Conservation (phyloP, 2,797 vertebrate genomes). For the Enteromius viviparus region DNA sequence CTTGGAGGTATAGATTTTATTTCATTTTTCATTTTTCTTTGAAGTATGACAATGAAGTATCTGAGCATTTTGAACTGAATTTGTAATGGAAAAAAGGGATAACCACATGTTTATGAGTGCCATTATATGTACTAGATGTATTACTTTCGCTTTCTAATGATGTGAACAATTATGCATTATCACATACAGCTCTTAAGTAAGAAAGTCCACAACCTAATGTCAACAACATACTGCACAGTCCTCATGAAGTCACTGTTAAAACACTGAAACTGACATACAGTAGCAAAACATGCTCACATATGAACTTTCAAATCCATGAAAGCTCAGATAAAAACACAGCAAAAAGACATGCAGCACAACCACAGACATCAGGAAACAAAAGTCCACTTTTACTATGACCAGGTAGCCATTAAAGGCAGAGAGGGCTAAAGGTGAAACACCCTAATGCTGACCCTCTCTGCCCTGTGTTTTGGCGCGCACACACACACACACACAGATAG, state of each 20-base stretch:
- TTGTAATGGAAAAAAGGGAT: background rate
- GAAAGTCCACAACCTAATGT: background rate
- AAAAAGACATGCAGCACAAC: slow-evolving; percentile 14
- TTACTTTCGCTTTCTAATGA: background rate
- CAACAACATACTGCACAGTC: background rate
- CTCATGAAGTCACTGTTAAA: slow-evolving; percentile 20
- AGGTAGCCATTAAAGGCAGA: background rate
- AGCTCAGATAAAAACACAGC: slow-evolving; percentile 19
- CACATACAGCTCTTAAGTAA: background rate
- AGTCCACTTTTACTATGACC: slow-evolving; percentile 11
- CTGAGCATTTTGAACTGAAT: background rate
- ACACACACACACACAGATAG: slow-evolving; percentile 6
- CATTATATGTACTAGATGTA: background rate
- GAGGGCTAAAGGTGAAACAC: background rate
- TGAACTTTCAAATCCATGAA: slow-evolving; percentile 19
- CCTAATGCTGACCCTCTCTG: slow-evolving; percentile 20
- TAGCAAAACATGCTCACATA: slow-evolving; percentile 3
- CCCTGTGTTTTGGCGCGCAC: background rate
- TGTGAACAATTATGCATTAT: background rate
- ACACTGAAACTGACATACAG: background rate
- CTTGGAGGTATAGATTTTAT: background rate
- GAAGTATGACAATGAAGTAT: background rate
- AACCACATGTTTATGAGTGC: background rate
- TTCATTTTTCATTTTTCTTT: background rate
- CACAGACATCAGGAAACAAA: slow-evolving; percentile 15